Conservation (phyloP, 2,113 vertebrate genomes). For the Penelope pileata region DNA sequence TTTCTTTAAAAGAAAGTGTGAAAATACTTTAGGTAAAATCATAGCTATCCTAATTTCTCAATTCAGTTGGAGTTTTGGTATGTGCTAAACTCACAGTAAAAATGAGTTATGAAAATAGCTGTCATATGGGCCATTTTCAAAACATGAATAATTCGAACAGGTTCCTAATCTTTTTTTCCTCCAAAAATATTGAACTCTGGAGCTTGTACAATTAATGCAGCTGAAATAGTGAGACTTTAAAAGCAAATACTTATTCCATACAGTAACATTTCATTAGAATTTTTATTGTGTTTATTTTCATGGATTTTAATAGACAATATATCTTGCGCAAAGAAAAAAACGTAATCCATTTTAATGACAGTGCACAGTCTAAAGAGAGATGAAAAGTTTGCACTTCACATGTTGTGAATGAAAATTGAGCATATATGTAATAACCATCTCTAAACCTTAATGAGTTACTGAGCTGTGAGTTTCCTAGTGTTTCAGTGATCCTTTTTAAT, state of each 20-base stretch:
- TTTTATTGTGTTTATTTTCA: conserved; percentile 55
- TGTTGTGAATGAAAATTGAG: conserved; percentile 54
- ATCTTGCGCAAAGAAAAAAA: not conserved
- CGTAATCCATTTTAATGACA: not conserved
- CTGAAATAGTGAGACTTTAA: conserved; percentile 22
- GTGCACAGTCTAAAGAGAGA: conserved; percentile 35
- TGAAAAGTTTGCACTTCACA: not conserved
- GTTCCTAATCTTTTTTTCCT: not conserved
- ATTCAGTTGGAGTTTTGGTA: conserved; percentile 4
- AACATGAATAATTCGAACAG: conserved; percentile 48
- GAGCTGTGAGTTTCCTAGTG: conserved; percentile 42
- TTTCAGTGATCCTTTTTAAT: conserved; percentile 37
- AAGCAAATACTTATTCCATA: conserved; percentile 21
- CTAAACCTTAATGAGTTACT: conserved; percentile 63
- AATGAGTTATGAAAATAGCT: conserved; percentile 53
- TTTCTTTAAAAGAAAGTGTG: not conserved
- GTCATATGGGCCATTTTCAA: conserved; percentile 42
- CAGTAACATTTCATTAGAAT: not conserved
- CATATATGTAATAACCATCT: conserved; percentile 48
- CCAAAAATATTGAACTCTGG: conserved; percentile 23
- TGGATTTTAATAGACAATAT: conserved; percentile 10
- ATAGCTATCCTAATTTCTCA: conserved; percentile 26
- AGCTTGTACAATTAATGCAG: conserved; percentile 46
- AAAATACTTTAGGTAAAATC: conserved; percentile 4
- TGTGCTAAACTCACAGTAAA: conserved; percentile 44